phyloP scores from a whole-genome alignment of 1,140 invertebrate species.

The Palaemon carinicauda region DNA sequence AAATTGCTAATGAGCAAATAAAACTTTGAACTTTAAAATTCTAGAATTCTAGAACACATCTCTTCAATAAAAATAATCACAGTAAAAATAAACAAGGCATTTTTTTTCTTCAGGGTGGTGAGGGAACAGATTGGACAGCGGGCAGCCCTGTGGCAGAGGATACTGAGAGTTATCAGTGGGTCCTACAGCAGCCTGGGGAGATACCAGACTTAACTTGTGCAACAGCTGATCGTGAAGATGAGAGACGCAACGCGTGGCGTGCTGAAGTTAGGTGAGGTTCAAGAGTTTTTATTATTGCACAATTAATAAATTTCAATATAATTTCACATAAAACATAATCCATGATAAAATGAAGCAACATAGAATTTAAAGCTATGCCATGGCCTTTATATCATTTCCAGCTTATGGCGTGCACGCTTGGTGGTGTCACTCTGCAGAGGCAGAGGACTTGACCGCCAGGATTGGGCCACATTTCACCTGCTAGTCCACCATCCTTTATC shows the following conservation, averaged over 20 bases:
- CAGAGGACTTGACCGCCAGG: constrained; percentile 57
- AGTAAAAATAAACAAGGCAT: neutral
- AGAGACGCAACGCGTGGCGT: constrained; percentile 37
- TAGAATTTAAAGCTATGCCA: neutral
- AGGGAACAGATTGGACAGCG: neutral
- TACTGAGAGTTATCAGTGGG: constrained; percentile 28
- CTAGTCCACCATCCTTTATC: constrained; percentile 55
- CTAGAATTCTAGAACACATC: no score
- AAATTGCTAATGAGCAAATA: no score
- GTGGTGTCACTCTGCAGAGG: constrained; percentile 56
- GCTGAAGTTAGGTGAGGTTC: constrained; percentile 49
- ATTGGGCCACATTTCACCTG: constrained; percentile 58
- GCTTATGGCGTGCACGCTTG: constrained; percentile 55
- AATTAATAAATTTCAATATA: neutral
- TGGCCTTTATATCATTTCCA: neutral
- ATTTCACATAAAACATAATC: neutral
- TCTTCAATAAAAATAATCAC: no score
- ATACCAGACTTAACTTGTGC: constrained; percentile 16
- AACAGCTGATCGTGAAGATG: neutral
- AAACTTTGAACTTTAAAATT: no score
- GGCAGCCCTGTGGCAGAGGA: neutral
- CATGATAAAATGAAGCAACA: neutral
- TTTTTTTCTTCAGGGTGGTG: constrained; percentile 3
- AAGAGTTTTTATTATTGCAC: neutral
- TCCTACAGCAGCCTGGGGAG: constrained; percentile 43